These are phyloP conservation scores for Drosophila equinoxialis DNA, from an alignment of 1,140 invertebrate species.

Conservation along the genomic window DNA sequence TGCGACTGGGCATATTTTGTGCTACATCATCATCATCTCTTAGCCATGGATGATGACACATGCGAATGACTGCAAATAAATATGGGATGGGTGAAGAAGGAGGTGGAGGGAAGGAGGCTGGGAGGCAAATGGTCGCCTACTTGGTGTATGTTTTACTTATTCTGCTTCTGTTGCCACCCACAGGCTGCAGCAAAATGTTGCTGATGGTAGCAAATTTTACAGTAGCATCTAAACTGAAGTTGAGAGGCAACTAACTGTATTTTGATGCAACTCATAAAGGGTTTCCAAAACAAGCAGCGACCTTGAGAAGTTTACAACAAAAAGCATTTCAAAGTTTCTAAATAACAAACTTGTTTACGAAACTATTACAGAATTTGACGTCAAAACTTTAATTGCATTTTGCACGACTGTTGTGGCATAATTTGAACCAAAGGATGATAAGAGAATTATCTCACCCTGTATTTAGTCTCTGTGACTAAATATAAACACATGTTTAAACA, in stretches of 20 bases:
- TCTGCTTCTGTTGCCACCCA: conserved; percentile 32
- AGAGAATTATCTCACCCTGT: neutral
- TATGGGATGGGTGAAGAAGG: conserved; percentile 2
- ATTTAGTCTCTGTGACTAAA: conserved; percentile 3
- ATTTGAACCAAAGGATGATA: neutral
- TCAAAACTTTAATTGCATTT: too few relatives aligned
- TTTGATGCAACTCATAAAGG: conserved; percentile 31
- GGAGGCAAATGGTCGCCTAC: conserved; percentile 29
- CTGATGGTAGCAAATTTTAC: conserved; percentile 64
- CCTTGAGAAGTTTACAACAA: conserved; percentile 26
- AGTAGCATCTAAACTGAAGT: conserved; percentile 13
- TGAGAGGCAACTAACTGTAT: conserved; percentile 8
- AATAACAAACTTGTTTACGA: neutral
- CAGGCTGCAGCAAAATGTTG: conserved; percentile 47
- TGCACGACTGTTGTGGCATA: too few relatives aligned
- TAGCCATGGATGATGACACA: conserved; percentile 71
- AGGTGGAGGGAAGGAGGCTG: neutral
- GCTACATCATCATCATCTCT: conserved; percentile 53
- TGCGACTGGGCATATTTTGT: conserved; percentile 70
- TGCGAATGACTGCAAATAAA: conserved; percentile 77
- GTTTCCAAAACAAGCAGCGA: conserved; percentile 23
- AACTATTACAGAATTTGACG: too few relatives aligned
- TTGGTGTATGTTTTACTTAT: conserved; percentile 23
- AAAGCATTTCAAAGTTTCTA: neutral
- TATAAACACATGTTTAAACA: conserved; percentile 11